A percentile compares a stretch with the other conserved stretches of the same genome.
Conservation (phyloP, 2,888 invertebrate species). For the Acleris emargana region DNA sequence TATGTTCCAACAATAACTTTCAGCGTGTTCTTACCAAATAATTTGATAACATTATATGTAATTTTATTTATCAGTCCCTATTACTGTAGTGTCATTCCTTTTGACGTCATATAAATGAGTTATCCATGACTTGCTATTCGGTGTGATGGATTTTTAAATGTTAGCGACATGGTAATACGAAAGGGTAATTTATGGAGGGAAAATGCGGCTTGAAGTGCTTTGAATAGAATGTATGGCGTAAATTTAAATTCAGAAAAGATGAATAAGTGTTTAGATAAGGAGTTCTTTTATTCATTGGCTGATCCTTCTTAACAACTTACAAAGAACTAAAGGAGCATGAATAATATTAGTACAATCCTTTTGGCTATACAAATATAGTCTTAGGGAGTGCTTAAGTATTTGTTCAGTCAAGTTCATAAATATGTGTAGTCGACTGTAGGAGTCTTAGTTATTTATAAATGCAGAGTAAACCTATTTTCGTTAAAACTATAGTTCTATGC, state of each 20-base stretch:
- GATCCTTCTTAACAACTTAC: neutral
- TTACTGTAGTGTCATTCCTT: constrained; percentile 71
- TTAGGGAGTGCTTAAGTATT: too few species aligned
- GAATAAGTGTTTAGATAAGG: constrained; percentile 30
- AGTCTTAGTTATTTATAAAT: too few species aligned
- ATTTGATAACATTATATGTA: constrained; percentile 61
- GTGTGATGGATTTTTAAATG: constrained; percentile 79
- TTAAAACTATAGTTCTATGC: too few species aligned
- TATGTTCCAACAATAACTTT: too few species aligned
- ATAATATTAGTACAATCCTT: too few species aligned
- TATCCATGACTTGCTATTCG: constrained; percentile 70
- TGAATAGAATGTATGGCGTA: constrained; percentile 29
- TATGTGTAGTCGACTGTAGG: too few species aligned
- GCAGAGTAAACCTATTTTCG: too few species aligned
- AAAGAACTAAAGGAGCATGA: too few species aligned
- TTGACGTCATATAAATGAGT: constrained; percentile 74
- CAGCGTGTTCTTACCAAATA: neutral
- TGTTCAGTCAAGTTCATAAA: too few species aligned
- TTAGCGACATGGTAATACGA: constrained; percentile 64
- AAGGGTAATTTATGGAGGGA: constrained; percentile 65
- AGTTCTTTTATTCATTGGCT: constrained; percentile 22
- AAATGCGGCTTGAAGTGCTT: constrained; percentile 39
- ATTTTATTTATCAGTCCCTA: constrained; percentile 74
- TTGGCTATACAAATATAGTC: too few species aligned
- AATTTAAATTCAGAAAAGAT: constrained; percentile 31